Percentiles rank a stretch among this genome's conserved stretches.
These are phyloP conservation scores for Idaea biselata DNA, from an alignment of 2,888 invertebrate species.

Conservation along the genomic window DNA sequence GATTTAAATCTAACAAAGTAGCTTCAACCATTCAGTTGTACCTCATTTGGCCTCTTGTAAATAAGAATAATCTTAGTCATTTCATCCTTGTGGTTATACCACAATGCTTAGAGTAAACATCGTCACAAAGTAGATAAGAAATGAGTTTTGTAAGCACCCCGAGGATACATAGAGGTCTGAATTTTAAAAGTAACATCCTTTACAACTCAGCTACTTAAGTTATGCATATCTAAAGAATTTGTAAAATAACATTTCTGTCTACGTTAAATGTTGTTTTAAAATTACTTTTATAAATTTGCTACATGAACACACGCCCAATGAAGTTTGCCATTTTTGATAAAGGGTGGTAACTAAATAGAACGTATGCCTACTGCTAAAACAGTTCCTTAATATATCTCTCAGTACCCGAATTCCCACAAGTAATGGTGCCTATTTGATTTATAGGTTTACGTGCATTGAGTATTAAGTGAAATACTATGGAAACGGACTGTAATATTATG, in stretches of 20 bases:
- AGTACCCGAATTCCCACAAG: slow-evolving; percentile 24
- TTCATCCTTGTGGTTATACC: slow-evolving; percentile 1
- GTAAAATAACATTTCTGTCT: background rate
- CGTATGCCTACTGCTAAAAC: slow-evolving; percentile 21
- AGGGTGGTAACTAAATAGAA: slow-evolving; percentile 8
- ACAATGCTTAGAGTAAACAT: slow-evolving; percentile 7
- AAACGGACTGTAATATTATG: background rate
- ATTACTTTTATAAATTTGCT: background rate
- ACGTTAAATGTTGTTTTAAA: background rate
- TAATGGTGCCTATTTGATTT: slow-evolving; percentile 29
- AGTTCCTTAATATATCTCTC: slow-evolving; percentile 24
- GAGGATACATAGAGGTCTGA: background rate
- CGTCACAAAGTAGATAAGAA: slow-evolving; percentile 15
- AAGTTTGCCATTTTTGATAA: background rate
- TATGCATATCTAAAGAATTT: background rate
- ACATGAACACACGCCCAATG: background rate
- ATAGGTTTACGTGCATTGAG: slow-evolving; percentile 33
- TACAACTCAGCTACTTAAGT: background rate
- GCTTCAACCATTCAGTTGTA: background rate
- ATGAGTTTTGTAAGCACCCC: slow-evolving; percentile 3
- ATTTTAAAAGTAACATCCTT: background rate
- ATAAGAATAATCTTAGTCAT: background rate
- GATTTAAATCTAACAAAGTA: background rate
- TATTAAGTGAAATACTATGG: slow-evolving; percentile 21
- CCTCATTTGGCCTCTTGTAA: slow-evolving; percentile 4